Percentiles rank a stretch among this genome's conserved stretches.
These are phyloP conservation scores for Rhabdornis inornatus DNA, from an alignment of 2,113 vertebrate genomes.

Conservation along the genomic window DNA sequence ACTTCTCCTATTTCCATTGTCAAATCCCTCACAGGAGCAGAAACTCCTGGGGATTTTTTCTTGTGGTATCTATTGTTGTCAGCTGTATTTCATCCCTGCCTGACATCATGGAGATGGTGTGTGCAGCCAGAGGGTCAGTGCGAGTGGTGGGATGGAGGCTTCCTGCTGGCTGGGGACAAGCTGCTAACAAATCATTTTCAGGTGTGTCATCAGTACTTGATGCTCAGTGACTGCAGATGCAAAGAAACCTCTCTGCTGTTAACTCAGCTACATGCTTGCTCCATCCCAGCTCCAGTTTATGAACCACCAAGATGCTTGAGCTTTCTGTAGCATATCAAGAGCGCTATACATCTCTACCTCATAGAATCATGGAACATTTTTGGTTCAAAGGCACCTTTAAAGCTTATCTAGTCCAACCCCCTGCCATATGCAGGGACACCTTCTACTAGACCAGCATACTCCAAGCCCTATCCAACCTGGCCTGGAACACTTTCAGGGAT, in stretches of 20 bases:
- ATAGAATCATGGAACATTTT: neutral
- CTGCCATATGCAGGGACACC: neutral
- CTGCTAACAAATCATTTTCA: conserved; percentile 14
- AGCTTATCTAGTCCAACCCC: neutral
- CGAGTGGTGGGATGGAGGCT: neutral
- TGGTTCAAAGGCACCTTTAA: neutral
- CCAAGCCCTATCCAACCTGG: neutral
- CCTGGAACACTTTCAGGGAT: neutral
- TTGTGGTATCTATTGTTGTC: neutral
- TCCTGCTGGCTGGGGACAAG: neutral
- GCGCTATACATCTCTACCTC: neutral
- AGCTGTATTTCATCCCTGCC: neutral
- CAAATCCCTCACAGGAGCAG: neutral
- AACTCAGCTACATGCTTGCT: neutral
- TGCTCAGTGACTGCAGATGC: neutral
- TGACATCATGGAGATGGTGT: neutral
- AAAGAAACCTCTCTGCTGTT: neutral
- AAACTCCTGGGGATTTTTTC: neutral
- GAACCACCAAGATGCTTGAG: fast-evolving
- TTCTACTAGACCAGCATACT: neutral
- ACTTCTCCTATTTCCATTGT: neutral
- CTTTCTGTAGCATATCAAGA: neutral
- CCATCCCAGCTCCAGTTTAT: neutral
- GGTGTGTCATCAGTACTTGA: neutral
- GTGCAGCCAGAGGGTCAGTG: neutral